These are phyloP conservation scores for Eurytoma californica DNA, from an alignment of 2,888 invertebrate genomes.

Conservation along the genomic window DNA sequence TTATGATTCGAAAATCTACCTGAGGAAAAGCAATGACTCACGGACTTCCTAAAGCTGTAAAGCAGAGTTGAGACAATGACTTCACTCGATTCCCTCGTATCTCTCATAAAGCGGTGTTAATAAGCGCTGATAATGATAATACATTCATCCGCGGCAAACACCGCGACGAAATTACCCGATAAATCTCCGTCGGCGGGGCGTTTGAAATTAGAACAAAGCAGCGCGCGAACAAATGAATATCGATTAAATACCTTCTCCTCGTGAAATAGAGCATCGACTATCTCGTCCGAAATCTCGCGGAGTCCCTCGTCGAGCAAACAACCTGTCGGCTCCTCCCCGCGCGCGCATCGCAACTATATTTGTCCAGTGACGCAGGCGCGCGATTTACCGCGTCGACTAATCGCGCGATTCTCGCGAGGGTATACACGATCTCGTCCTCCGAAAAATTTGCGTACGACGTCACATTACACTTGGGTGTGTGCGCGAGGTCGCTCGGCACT, in stretches of 20 bases:
- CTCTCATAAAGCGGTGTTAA: too few species aligned
- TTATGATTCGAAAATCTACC: too few species aligned
- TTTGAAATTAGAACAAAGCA: too few species aligned
- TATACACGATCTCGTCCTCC: not conserved
- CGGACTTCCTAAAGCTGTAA: too few species aligned
- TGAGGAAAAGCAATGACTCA: too few species aligned
- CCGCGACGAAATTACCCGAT: too few species aligned
- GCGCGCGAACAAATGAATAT: not conserved
- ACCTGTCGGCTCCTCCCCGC: slow-evolving; percentile 12
- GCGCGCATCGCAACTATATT: slow-evolving; percentile 31
- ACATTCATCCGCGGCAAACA: not conserved
- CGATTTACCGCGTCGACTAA: not conserved
- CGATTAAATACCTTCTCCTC: not conserved
- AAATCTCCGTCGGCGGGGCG: too few species aligned
- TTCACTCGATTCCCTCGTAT: too few species aligned
- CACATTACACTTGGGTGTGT: not conserved
- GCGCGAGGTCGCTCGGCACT: slow-evolving; percentile 1
- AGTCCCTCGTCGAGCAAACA: slow-evolving; percentile 2
- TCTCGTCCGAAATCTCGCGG: not conserved
- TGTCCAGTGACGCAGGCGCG: slow-evolving; percentile 35
- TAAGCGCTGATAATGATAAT: too few species aligned
- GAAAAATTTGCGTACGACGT: not conserved
- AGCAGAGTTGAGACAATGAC: too few species aligned
- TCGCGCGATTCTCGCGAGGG: slow-evolving; percentile 24
- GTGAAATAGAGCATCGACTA: too few species aligned